Evolutionary conservation across 1,140 invertebrate genomes (phyloP).

Genomic region (Drosophila mayri): DNA sequence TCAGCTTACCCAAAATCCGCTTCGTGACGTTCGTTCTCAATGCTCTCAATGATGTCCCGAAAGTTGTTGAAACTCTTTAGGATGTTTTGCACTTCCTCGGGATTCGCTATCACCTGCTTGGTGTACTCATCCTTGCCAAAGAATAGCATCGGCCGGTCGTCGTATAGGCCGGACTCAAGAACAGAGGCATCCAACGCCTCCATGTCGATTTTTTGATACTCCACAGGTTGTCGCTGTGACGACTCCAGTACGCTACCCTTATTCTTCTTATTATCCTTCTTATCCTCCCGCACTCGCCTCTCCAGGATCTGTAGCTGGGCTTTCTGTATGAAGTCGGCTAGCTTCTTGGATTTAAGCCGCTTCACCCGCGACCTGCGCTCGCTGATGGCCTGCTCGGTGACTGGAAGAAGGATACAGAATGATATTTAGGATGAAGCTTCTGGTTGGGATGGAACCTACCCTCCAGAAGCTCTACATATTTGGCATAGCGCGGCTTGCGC

Average conservation of each 20-base stretch:
- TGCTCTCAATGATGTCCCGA: conserved; percentile 84
- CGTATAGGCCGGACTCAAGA: conserved; percentile 65
- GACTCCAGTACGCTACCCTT: conserved; percentile 73
- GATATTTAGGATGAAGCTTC: background rate
- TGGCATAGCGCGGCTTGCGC: conserved; percentile 74
- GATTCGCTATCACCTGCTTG: conserved; percentile 63
- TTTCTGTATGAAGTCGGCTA: conserved; percentile 88
- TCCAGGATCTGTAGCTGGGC: conserved; percentile 85
- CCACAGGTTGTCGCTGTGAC: conserved; percentile 58
- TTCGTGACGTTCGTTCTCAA: conserved; percentile 85
- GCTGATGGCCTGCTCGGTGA: conserved; percentile 87
- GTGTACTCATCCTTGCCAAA: conserved; percentile 77
- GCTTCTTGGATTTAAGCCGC: conserved; percentile 87
- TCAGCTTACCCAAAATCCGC: conserved; percentile 48
- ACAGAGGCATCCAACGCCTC: conserved; percentile 66
- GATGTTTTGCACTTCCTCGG: conserved; percentile 70
- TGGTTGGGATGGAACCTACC: conserved; percentile 38
- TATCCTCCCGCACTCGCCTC: conserved; percentile 70
- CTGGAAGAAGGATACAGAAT: conserved; percentile 84
- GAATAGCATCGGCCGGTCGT: conserved; percentile 79
- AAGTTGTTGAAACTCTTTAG: conserved; percentile 77
- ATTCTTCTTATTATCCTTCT: conserved; percentile 63
- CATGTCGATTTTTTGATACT: conserved; percentile 75
- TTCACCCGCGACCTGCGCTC: conserved; percentile 88
- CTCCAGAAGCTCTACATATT: conserved; percentile 79